Evolutionary conservation across 2,888 invertebrate genomes (phyloP).

Genomic region (Tiphia femorata): DNA sequence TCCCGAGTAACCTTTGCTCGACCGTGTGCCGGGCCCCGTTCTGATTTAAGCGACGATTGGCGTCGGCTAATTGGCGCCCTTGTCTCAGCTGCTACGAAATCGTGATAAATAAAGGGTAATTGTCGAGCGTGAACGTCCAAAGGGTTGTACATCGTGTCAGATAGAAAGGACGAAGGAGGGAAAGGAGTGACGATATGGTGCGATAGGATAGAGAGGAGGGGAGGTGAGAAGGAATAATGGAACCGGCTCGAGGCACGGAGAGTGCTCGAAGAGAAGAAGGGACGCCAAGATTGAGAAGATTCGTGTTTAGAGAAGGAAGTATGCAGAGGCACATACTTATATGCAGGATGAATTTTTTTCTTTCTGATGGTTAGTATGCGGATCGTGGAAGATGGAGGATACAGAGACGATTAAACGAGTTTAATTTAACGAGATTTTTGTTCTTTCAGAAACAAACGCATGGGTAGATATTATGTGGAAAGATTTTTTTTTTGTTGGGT

Average conservation of each 20-base stretch:
- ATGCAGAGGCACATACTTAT: not conserved
- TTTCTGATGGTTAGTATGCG: too few species aligned
- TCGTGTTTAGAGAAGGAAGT: not conserved
- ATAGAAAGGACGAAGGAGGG: not conserved
- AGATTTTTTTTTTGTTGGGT: too few species aligned
- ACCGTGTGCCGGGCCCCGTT: conserved; percentile 17
- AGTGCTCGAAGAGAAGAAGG: too few species aligned
- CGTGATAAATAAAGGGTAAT: conserved; percentile 35
- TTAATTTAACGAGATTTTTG: too few species aligned
- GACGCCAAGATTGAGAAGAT: too few species aligned
- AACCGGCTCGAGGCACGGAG: too few species aligned
- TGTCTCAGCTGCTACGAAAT: conserved; percentile 25
- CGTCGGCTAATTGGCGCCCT: conserved; percentile 36
- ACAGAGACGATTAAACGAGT: too few species aligned
- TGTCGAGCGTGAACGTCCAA: conserved; percentile 3
- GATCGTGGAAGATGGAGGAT: too few species aligned
- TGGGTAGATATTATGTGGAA: too few species aligned
- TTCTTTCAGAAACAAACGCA: too few species aligned
- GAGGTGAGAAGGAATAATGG: not conserved
- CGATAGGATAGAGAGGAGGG: not conserved
- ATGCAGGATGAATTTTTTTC: not conserved
- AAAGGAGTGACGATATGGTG: not conserved
- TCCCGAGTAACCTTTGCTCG: conserved; percentile 29
- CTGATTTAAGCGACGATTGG: conserved; percentile 38
- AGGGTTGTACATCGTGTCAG: not conserved